These are phyloP conservation scores for Delia radicum DNA, from an alignment of 1,140 invertebrate genomes.

Conservation along the genomic window DNA sequence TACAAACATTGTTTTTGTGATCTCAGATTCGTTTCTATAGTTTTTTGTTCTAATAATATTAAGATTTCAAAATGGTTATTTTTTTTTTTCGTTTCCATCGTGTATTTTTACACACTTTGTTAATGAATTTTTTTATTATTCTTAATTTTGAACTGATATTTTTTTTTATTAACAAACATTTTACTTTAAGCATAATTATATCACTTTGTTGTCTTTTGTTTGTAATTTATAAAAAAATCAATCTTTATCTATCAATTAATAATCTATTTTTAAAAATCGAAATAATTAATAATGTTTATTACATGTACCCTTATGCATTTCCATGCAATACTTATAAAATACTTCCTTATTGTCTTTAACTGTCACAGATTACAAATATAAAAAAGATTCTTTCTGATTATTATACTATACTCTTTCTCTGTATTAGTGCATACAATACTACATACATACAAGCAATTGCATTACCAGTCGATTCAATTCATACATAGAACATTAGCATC, in stretches of 20 bases:
- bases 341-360: neutral
- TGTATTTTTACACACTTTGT: no score
- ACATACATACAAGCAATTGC: neutral
- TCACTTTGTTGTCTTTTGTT: no score
- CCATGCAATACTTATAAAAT: neutral
- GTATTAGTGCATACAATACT: neutral
- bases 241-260: neutral
- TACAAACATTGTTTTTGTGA: no score
- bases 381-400: neutral
- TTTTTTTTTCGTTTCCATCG: no score
- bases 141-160: no score
- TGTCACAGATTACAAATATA: neutral
- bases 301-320: neutral
- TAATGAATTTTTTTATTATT: no score
- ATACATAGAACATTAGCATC: slow-evolving; percentile 11
- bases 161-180: no score
- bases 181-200: no score
- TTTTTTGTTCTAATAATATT: no score
- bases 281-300: neutral
- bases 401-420: neutral
- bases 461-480: neutral
- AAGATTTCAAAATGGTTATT: no score
- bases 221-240: no score
- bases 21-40: no score
- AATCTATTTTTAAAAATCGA: neutral